Conservation (phyloP, 1,140 invertebrate species). For the Agrypnia vestita region DNA sequence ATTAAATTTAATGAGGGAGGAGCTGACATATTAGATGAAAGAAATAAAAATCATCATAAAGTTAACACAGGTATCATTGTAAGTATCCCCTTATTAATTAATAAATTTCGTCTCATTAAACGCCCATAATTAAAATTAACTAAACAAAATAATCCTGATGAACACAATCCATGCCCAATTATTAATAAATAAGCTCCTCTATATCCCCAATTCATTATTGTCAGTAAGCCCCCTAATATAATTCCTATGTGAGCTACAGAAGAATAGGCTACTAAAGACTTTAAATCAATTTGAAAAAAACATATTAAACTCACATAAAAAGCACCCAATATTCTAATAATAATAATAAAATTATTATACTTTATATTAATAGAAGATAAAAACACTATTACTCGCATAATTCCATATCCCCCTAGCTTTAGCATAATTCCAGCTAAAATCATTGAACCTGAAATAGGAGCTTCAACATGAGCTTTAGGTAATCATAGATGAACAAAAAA, state of each 20-base stretch:
- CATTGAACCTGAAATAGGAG: slow-evolving; percentile 80
- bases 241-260: slow-evolving; percentile 68
- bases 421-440: slow-evolving; percentile 81
- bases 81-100: slow-evolving; percentile 71
- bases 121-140: slow-evolving; percentile 78
- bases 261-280: slow-evolving; percentile 78
- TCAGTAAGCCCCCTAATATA: too few species aligned
- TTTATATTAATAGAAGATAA: slow-evolving; percentile 67
- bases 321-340: slow-evolving; percentile 73
- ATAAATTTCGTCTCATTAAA: slow-evolving; percentile 67
- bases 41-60: slow-evolving; percentile 77
- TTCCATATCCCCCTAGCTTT: slow-evolving; percentile 79
- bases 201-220: too few species aligned
- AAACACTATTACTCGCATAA: slow-evolving; percentile 73
- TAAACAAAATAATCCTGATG: slow-evolving; percentile 78
- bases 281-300: slow-evolving; percentile 76
- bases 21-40: slow-evolving; percentile 70
- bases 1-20: slow-evolving; percentile 70
- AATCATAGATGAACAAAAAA: slow-evolving; percentile 81
- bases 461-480: slow-evolving; percentile 83
- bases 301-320: slow-evolving; percentile 75
- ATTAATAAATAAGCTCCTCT: too few species aligned
- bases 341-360: slow-evolving; percentile 69
- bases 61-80: slow-evolving; percentile 70
- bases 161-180: too few species aligned